A percentile compares a stretch with the other conserved stretches of the same genome.
phyloP scores from a whole-genome alignment of 2,797 vertebrate genomes.

The Anguilla anguilla region DNA sequence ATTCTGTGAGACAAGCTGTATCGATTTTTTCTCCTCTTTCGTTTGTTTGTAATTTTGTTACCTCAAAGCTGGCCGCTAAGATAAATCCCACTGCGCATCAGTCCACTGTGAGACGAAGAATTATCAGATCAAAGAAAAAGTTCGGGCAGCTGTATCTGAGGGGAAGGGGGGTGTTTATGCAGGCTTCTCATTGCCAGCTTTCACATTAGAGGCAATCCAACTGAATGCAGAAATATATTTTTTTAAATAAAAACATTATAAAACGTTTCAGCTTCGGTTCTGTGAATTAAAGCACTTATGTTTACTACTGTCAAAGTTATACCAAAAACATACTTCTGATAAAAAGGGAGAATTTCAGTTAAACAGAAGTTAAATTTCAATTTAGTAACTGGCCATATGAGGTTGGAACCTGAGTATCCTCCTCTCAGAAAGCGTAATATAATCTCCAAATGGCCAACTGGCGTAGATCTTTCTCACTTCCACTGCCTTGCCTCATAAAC shows the following conservation, averaged over 20 bases:
- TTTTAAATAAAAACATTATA: neutral
- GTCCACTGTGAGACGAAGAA: conserved; percentile 58
- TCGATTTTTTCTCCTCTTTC: conserved; percentile 69
- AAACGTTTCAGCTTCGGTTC: neutral
- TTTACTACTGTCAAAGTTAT: neutral
- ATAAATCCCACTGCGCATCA: conserved; percentile 65
- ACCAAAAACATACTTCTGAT: neutral
- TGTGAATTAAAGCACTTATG: neutral
- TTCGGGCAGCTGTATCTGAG: conserved; percentile 59
- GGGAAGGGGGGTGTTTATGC: neutral
- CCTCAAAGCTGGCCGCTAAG: conserved; percentile 69
- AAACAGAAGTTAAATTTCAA: neutral
- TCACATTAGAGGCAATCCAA: conserved; percentile 31
- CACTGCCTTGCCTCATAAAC: neutral
- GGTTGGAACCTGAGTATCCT: neutral
- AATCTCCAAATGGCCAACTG: neutral
- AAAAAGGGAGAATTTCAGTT: neutral
- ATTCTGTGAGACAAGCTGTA: conserved; percentile 73
- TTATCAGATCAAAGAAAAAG: conserved; percentile 61
- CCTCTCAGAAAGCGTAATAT: neutral
- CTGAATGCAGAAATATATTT: neutral
- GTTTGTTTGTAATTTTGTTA: conserved; percentile 81
- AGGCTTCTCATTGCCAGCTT: conserved; percentile 27
- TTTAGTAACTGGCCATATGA: neutral
- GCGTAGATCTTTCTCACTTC: neutral